A percentile compares a stretch with the other conserved stretches of the same genome.
phyloP scores from a whole-genome alignment of 2,888 invertebrate genomes.

The Hedychridium roseum region DNA sequence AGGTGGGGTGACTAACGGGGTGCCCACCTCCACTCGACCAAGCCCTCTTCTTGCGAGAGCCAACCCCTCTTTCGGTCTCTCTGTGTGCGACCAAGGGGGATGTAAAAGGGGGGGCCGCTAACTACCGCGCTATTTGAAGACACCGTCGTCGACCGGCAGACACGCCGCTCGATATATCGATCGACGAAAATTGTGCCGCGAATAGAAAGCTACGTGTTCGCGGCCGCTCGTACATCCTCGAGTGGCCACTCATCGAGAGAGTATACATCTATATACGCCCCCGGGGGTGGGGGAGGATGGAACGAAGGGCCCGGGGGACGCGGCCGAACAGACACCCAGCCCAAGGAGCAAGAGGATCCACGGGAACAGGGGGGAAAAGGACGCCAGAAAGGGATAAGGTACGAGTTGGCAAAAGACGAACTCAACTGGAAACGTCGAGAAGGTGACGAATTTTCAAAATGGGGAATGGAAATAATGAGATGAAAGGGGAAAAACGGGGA shows the following conservation, averaged over 20 bases:
- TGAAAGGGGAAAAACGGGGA: too few species aligned
- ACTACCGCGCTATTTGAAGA: slow-evolving; percentile 44
- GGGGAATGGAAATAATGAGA: too few species aligned
- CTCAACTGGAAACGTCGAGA: too few species aligned
- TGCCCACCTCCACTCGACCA: slow-evolving; percentile 19
- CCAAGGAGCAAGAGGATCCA: too few species aligned
- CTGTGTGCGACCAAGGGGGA: slow-evolving; percentile 23
- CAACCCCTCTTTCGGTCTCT: slow-evolving; percentile 15
- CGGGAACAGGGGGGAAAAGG: too few species aligned
- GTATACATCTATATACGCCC: neutral
- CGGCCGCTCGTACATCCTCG: slow-evolving; percentile 33
- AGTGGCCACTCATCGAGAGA: slow-evolving; percentile 46
- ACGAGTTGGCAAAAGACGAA: too few species aligned
- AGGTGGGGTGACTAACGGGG: too few species aligned
- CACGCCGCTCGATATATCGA: slow-evolving; percentile 57
- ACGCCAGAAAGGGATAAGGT: too few species aligned
- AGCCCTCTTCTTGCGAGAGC: slow-evolving; percentile 3
- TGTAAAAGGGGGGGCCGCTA: too few species aligned
- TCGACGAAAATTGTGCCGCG: slow-evolving; percentile 57
- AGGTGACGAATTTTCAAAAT: too few species aligned
- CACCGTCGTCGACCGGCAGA: slow-evolving; percentile 31
- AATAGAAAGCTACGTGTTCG: slow-evolving; percentile 48
- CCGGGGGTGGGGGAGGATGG: slow-evolving; percentile 12
- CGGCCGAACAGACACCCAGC: too few species aligned
- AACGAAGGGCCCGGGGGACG: too few species aligned